phyloP scores from a whole-genome alignment of 2,113 vertebrate genomes.

The Empidonax alnorum region DNA sequence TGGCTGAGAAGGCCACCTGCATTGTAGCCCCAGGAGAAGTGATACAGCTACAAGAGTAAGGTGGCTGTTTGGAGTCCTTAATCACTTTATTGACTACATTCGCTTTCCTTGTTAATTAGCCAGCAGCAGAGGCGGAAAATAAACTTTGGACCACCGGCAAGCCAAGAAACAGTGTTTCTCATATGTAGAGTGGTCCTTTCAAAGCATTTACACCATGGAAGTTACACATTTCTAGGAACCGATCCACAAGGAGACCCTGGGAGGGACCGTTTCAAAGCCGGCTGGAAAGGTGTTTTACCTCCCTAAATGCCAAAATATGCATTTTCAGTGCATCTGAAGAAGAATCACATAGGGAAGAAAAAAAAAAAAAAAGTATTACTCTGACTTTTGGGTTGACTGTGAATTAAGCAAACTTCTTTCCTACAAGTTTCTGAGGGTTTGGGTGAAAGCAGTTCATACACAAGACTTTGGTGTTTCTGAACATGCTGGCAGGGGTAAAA shows the following conservation, averaged over 20 bases:
- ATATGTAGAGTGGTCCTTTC: not conserved
- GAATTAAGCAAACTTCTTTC: not conserved
- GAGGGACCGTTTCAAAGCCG: not conserved
- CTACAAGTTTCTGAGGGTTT: not conserved
- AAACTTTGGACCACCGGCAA: not conserved
- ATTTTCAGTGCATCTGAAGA: not conserved
- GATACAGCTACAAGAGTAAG: not conserved
- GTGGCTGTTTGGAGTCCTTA: not conserved
- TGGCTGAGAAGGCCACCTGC: not conserved
- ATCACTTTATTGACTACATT: not conserved
- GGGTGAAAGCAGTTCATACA: not conserved
- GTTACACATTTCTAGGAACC: not conserved
- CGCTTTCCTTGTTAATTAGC: not conserved
- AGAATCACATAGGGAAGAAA: not conserved
- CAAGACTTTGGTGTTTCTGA: not conserved
- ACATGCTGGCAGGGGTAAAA: not conserved
- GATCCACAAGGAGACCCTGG: not conserved
- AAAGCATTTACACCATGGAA: not conserved
- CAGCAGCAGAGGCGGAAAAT: not conserved
- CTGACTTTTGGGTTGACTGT: not conserved
- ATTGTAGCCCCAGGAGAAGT: not conserved
- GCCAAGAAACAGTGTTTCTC: not conserved
- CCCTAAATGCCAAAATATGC: not conserved
- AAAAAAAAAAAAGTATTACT: not conserved
- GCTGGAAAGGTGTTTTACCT: not conserved